phyloP scores from a whole-genome alignment of 1,140 invertebrate genomes.

The Drosophila sp. region DNA sequence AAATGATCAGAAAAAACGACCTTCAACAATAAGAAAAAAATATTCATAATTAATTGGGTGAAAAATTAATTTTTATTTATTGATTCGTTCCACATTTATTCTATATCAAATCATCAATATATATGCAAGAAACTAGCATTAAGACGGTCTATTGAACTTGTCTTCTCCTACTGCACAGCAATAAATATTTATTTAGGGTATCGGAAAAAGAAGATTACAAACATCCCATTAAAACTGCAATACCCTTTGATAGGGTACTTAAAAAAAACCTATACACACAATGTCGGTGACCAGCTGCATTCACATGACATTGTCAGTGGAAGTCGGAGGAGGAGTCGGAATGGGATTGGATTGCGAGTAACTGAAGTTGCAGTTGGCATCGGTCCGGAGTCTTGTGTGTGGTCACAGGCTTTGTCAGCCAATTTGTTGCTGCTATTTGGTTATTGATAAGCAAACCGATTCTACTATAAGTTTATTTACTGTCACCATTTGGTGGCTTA shows the following conservation, averaged over 20 bases:
- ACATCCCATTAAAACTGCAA: background rate
- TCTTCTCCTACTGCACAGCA: background rate
- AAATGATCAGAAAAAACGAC: no score
- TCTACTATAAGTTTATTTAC: background rate
- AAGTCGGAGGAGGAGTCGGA: background rate
- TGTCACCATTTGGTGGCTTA: constrained; percentile 10
- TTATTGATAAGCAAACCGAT: constrained; percentile 17
- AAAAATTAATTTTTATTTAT: no score
- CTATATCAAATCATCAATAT: no score
- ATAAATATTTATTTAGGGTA: no score
- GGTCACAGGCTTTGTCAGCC: constrained; percentile 16
- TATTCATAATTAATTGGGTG: no score
- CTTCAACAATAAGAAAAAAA: no score
- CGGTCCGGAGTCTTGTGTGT: background rate
- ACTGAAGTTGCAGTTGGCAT: background rate
- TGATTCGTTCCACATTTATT: no score
- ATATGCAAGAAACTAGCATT: no score
- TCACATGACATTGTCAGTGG: constrained; percentile 9
- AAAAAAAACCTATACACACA: background rate
- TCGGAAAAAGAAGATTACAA: background rate
- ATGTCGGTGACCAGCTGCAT: constrained; percentile 39
- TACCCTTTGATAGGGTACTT: background rate
- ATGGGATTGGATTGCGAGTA: background rate
- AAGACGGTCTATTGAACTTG: background rate
- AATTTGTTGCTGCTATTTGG: constrained; percentile 17